Evolutionary conservation across 1,140 invertebrate genomes (phyloP), one percentile per base, ranked within the genome.

Genomic region (Diploscapter pachys): DNA sequence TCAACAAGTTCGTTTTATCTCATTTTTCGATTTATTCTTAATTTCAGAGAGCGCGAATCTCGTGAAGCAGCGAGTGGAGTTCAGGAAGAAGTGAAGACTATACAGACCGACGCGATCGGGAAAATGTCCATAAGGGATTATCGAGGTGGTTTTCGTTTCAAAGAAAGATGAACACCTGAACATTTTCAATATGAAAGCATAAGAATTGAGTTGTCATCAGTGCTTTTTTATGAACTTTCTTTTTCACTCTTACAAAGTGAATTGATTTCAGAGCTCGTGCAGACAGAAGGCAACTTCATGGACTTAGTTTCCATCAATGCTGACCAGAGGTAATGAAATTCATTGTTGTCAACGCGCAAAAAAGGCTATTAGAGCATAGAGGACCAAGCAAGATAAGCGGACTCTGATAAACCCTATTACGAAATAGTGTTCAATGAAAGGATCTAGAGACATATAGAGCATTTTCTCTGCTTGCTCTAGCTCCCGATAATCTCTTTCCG

Each of bases 101-200:
- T 57, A 73, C 31, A 31, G 31, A 31, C 31, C 31, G 75, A 76
- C 31, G 70, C 71, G 62, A 76, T 76, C 56, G 75, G 75, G 63
- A 67, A 71, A 13, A 9, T 76, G 70, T 66, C 63, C 2, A 76
- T 76, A 50, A 52, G 63, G 31, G 62, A 69, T 13, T 76, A 76
- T 61, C 53, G 64, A 49, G 75, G 74, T 76, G 5, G 11, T 31
- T 61, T 8, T 31, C n/a, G 6, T 50, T 54, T 72, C 13, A 5
- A 13, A 4, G 3, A 63, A 50, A 63, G n/a, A 50, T 2, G 31
- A 31, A 31, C 1, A 31, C 1, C 31, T 31, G 1, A 31, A 31
- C 31, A 31, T 31, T 31, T 31, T 1, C 31, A 31, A 31, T 31
- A 31, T 31, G 31, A 31, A 31, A 31, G 1, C 31, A 31, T 31